phyloP scores from a whole-genome alignment of 2,113 vertebrate species.

The Muntiacus muntjak region DNA sequence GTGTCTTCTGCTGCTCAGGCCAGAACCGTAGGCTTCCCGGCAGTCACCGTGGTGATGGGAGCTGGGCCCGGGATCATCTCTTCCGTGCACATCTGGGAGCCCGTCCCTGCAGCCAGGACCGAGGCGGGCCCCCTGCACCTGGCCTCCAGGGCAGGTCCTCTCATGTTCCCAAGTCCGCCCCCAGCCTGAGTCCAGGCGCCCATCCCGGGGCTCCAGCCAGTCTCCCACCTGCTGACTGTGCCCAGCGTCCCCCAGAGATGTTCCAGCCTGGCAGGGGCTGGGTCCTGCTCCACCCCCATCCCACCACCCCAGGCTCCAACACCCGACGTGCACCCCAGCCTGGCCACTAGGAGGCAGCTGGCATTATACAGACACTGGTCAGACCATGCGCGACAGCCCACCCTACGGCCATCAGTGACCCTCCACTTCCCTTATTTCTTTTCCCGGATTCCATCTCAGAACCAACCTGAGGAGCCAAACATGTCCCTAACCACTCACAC shows the following conservation, averaged over 20 bases:
- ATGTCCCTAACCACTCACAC: rapidly evolving
- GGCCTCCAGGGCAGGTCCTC: rapidly evolving
- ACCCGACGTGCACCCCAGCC: rapidly evolving
- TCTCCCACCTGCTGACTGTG: rapidly evolving
- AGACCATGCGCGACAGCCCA: rapidly evolving
- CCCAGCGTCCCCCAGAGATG: neutral
- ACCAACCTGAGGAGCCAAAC: neutral
- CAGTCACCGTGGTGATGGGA: rapidly evolving
- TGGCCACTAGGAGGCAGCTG: rapidly evolving
- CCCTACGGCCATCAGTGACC: rapidly evolving
- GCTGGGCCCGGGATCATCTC: rapidly evolving
- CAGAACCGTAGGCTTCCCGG: rapidly evolving
- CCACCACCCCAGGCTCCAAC: rapidly evolving
- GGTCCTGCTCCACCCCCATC: neutral
- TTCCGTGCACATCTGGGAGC: rapidly evolving
- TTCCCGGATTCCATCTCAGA: rapidly evolving
- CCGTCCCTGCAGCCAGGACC: rapidly evolving
- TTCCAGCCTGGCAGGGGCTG: rapidly evolving
- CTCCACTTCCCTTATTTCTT: neutral
- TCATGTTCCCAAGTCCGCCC: rapidly evolving
- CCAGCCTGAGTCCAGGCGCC: rapidly evolving
- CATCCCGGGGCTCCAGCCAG: rapidly evolving
- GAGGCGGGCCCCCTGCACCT: rapidly evolving
- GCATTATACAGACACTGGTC: rapidly evolving
- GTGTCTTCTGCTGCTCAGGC: rapidly evolving